Conservation (phyloP, 2,113 vertebrate species). For the Prietella phreatophila region DNA sequence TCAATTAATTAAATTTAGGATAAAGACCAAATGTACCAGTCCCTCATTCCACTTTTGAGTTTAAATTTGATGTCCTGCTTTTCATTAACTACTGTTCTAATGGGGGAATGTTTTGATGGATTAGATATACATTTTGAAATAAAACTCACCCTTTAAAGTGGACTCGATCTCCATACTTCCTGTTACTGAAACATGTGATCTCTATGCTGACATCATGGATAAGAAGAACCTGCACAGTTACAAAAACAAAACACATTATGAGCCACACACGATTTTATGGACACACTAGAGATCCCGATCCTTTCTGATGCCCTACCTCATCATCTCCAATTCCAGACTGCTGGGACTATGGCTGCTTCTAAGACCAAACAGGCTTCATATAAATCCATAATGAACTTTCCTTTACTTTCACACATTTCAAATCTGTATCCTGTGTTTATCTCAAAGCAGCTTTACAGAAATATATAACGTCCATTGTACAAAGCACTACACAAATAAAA, state of each 20-base stretch:
- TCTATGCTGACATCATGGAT: background rate
- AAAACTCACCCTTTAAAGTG: background rate
- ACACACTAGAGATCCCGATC: no score
- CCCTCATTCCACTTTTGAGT: no score
- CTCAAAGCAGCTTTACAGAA: no score
- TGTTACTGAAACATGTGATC: background rate
- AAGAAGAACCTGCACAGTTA: background rate
- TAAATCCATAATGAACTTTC: no score
- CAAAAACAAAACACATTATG: background rate
- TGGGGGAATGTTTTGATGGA: background rate
- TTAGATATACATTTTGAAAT: background rate
- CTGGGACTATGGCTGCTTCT: no score
- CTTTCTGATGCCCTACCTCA: no score
- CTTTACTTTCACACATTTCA: no score
- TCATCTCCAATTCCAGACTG: no score
- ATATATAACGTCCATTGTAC: no score
- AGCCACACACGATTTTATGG: no score
- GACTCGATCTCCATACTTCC: background rate
- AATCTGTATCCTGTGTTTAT: no score
- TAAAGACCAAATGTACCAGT: background rate
- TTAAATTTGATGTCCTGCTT: background rate
- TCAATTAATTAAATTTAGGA: background rate
- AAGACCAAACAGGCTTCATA: no score
- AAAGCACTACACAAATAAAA: background rate
- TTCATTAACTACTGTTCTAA: background rate